Percentiles rank a stretch among this genome's conserved stretches.
These are phyloP conservation scores for Gephyroberyx darwinii DNA, from an alignment of 2,797 vertebrate genomes.

Conservation along the genomic window DNA sequence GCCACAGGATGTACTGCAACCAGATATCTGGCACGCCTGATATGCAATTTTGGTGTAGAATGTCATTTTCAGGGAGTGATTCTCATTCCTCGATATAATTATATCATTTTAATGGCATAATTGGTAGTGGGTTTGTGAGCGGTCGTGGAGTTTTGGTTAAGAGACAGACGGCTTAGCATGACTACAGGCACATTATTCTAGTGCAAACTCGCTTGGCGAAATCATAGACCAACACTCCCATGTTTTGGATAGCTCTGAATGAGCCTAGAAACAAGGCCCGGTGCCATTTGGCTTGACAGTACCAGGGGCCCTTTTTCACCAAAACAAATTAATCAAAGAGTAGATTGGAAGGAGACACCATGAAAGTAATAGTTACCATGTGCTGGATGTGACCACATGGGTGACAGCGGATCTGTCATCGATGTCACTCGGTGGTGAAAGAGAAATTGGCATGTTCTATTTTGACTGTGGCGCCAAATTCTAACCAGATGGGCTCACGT, in stretches of 20 bases:
- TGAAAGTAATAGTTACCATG: conserved; percentile 78
- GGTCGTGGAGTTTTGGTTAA: conserved; percentile 36
- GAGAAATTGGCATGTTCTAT: conserved; percentile 77
- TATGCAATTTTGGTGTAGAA: conserved; percentile 45
- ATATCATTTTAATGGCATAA: conserved; percentile 44
- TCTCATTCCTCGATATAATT: conserved; percentile 35
- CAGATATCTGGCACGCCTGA: conserved; percentile 40
- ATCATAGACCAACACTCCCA: conserved; percentile 46
- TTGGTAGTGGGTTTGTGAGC: conserved; percentile 49
- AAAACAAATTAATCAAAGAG: conserved; percentile 77
- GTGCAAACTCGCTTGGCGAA: conserved; percentile 54
- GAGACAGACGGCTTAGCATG: conserved; percentile 50
- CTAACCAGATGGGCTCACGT: conserved; percentile 80
- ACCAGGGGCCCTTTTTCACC: conserved; percentile 62
- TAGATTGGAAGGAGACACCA: conserved; percentile 70
- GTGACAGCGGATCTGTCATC: conserved; percentile 76
- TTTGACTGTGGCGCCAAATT: conserved; percentile 77
- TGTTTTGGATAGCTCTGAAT: conserved; percentile 56
- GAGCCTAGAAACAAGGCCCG: conserved; percentile 31
- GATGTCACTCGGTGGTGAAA: conserved; percentile 70
- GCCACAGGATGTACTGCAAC: conserved; percentile 30
- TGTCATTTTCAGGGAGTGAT: conserved; percentile 30
- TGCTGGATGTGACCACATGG: conserved; percentile 71
- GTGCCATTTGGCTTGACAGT: conserved; percentile 68
- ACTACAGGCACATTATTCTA: conserved; percentile 63